Conservation (phyloP, 1,140 invertebrate genomes). For the Adelges cooleyi region DNA sequence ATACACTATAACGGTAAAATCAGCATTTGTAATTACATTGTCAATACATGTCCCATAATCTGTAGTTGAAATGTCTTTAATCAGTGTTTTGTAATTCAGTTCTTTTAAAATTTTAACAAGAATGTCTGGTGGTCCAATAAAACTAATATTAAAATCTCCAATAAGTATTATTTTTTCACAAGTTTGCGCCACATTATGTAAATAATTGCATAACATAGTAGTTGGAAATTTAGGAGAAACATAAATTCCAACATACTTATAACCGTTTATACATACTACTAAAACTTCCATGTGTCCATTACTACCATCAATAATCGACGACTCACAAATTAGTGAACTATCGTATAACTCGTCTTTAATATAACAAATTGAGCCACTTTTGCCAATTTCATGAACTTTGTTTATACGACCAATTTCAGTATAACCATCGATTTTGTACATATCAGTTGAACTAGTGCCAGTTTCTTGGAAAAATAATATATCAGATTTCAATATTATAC, state of each 20-base stretch:
- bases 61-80: not conserved
- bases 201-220: too few relatives aligned
- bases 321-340: too few relatives aligned
- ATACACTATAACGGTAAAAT: not conserved
- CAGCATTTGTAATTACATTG: not conserved
- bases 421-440: not conserved
- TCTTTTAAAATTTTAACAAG: too few relatives aligned
- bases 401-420: not conserved
- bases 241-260: too few relatives aligned
- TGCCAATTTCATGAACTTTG: not conserved
- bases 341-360: not conserved
- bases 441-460: not conserved
- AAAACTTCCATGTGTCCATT: too few relatives aligned
- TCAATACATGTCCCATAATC: not conserved
- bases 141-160: too few relatives aligned
- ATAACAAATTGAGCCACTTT: constrained; percentile 4
- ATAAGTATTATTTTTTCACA: too few relatives aligned
- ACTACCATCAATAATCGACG: too few relatives aligned
- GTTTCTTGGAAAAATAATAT: not conserved
- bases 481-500: not conserved
- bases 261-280: too few relatives aligned
- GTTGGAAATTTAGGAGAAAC: too few relatives aligned
- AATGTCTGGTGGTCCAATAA: too few relatives aligned
- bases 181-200: too few relatives aligned
- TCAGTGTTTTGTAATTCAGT: not conserved